These are phyloP conservation scores for Bergia sp. DNA, from an alignment of 92 coral and sea anemone species.

Conservation along the genomic window DNA sequence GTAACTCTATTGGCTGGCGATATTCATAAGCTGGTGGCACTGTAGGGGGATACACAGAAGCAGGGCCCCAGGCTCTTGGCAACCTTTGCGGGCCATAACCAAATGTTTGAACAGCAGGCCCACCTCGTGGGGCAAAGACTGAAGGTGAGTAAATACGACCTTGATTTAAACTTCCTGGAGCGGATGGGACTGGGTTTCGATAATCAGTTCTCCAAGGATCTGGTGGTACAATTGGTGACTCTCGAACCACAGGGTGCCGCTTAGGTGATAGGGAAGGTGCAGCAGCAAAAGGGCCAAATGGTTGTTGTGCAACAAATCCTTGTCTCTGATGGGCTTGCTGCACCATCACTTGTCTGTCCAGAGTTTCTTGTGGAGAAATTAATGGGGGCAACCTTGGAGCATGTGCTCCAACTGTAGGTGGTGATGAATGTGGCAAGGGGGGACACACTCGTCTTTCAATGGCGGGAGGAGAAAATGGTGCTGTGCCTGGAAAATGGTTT, in stretches of 20 bases:
- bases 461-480: conserved; percentile 27
- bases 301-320: not conserved
- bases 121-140: not conserved
- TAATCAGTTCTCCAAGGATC: conserved; percentile 21
- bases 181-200: not conserved
- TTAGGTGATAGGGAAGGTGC: not conserved
- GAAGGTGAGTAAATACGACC: not conserved
- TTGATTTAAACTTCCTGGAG: not conserved
- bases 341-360: conserved; percentile 4
- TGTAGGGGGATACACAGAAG: not conserved
- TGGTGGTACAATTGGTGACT: not conserved
- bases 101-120: conserved; percentile 4
- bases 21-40: not conserved
- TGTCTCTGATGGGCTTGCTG: not conserved
- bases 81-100: not conserved
- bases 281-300: not conserved
- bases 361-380: not conserved
- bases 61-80: not conserved
- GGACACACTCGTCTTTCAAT: conserved; percentile 24
- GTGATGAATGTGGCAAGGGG: not conserved
- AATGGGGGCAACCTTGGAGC: conserved; percentile 8
- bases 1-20: not conserved
- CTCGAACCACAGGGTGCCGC: not conserved
- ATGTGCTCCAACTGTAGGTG: not conserved
- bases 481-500: not conserved